A percentile compares a stretch with the other conserved stretches of the same genome.
Evolutionary conservation across 2,113 vertebrate species (phyloP).

Genomic region (Mugil cephalus): DNA sequence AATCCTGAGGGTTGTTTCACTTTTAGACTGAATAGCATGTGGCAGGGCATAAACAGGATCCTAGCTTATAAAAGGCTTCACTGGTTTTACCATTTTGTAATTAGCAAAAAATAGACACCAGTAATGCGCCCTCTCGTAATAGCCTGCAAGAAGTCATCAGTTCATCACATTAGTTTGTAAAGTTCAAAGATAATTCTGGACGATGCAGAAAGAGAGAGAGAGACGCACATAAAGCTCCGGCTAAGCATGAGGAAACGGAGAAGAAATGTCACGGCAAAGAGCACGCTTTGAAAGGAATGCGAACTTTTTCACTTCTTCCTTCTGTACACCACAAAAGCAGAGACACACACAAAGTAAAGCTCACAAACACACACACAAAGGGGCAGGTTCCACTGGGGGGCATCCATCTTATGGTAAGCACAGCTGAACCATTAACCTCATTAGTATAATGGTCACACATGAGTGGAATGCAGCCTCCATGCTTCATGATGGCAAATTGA

Average conservation of each 20-base stretch:
- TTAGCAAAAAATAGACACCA: slow-evolving; percentile 83
- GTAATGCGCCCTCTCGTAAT: slow-evolving; percentile 77
- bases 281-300: slow-evolving; percentile 8
- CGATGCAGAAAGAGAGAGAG: slow-evolving; percentile 10
- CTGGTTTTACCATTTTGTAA: slow-evolving; percentile 82
- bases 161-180: slow-evolving; percentile 78
- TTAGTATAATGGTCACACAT: slow-evolving; percentile 84
- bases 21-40: slow-evolving; percentile 81
- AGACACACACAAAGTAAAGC: slow-evolving; percentile 26
- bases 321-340: slow-evolving; percentile 15
- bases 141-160: slow-evolving; percentile 77
- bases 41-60: slow-evolving; percentile 78
- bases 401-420: slow-evolving; percentile 84
- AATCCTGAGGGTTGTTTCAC: slow-evolving; percentile 78
- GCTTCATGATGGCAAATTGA: slow-evolving; percentile 84
- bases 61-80: slow-evolving; percentile 80
- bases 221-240: slow-evolving; percentile 41
- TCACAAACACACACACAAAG: slow-evolving; percentile 51
- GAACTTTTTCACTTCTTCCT: slow-evolving; percentile 18
- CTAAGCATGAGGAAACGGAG: slow-evolving; percentile 43
- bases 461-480: slow-evolving; percentile 80
- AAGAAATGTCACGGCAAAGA: slow-evolving; percentile 8
- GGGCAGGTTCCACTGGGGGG: slow-evolving; percentile 79
- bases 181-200: slow-evolving; percentile 79
- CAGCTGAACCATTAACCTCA: slow-evolving; percentile 85